phyloP scores from a whole-genome alignment of 2,888 invertebrate species.

The Nephrotoma guestfalica region DNA sequence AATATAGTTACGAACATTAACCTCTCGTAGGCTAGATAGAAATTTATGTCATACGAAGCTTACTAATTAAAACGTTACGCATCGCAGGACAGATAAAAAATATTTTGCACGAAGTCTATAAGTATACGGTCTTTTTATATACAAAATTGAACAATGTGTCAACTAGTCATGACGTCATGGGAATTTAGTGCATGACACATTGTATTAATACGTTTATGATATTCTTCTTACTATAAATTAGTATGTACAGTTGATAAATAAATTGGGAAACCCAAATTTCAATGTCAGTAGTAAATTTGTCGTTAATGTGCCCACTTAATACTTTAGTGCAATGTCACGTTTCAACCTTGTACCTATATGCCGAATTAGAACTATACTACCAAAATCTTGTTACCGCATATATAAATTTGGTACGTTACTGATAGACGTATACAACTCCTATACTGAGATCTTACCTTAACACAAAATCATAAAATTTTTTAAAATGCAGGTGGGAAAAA shows the following conservation, averaged over 20 bases:
- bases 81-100: neutral
- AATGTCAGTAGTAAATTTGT: neutral
- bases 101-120: neutral
- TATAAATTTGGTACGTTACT: too few species aligned
- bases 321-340: neutral
- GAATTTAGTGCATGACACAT: neutral
- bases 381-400: too few species aligned
- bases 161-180: neutral
- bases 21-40: neutral
- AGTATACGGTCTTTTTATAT: neutral
- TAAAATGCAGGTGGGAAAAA: too few species aligned
- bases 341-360: neutral
- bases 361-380: neutral
- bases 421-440: too few species aligned
- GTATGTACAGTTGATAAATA: neutral
- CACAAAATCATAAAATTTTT: too few species aligned
- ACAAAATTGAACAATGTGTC: neutral
- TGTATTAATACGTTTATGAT: neutral
- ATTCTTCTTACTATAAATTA: neutral
- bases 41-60: neutral
- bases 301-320: neutral
- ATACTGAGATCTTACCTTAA: too few species aligned
- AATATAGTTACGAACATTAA: too few species aligned
- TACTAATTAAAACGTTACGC: neutral
- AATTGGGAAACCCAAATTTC: neutral